These are phyloP conservation scores for Nowickia ferox DNA, from an alignment of 2,888 invertebrate species.

Conservation along the genomic window DNA sequence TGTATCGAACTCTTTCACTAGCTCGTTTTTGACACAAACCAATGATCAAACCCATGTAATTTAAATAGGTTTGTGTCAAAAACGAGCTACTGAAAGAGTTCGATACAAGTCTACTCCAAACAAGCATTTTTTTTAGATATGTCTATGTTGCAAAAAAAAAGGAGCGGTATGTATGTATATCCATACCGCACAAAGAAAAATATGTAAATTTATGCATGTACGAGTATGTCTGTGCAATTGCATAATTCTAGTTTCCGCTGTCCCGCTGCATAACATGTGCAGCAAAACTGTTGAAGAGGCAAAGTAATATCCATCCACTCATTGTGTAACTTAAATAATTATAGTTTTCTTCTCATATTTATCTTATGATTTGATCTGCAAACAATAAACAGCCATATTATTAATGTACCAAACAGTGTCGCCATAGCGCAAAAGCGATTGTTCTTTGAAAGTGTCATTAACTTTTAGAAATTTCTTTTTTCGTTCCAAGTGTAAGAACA, in stretches of 20 bases:
- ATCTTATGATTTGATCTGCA: conserved; percentile 24
- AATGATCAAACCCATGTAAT: no score
- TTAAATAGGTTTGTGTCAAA: no score
- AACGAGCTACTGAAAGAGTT: no score
- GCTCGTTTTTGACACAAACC: no score
- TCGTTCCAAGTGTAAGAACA: conserved; percentile 6
- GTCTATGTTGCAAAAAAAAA: no score
- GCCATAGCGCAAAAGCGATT: neutral
- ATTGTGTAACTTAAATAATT: neutral
- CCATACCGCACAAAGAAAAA: neutral
- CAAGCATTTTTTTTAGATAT: no score
- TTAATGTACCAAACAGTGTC: neutral
- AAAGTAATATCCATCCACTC: neutral
- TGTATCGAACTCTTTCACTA: no score
- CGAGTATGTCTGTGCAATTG: neutral
- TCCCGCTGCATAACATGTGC: neutral
- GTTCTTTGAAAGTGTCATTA: conserved; percentile 20
- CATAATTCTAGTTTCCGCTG: neutral
- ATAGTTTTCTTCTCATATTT: neutral
- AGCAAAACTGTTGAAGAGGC: neutral
- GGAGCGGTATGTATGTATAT: no score
- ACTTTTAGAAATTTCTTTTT: conserved; percentile 4
- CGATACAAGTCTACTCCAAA: no score
- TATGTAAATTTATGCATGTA: neutral
- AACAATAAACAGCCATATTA: neutral